These are phyloP conservation scores for Planiliza haematocheilus DNA, from an alignment of 2,113 vertebrate genomes.

Conservation along the genomic window DNA sequence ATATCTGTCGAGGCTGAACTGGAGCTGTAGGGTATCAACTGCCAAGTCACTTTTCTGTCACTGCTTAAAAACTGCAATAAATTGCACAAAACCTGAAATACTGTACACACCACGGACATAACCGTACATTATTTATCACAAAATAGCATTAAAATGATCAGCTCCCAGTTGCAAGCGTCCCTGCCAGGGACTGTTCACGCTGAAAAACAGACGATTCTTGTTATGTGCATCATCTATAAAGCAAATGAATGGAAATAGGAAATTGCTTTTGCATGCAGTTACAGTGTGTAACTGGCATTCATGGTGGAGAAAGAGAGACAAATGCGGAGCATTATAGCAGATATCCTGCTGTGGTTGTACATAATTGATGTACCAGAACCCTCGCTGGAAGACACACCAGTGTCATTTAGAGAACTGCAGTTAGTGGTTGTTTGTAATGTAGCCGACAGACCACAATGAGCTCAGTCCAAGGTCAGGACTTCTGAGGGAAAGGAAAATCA, in stretches of 20 bases:
- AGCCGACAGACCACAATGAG: conserved; percentile 47
- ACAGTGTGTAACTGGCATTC: conserved; percentile 51
- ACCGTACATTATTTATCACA: conserved; percentile 39
- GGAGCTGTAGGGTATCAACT: conserved; percentile 21
- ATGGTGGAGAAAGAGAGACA: conserved; percentile 31
- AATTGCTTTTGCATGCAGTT: conserved; percentile 27
- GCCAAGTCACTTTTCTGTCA: conserved; percentile 31
- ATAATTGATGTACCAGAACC: conserved; percentile 58
- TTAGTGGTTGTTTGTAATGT: conserved; percentile 48
- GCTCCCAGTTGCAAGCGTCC: conserved; percentile 9
- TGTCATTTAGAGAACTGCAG: conserved; percentile 56
- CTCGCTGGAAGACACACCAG: conserved; percentile 29
- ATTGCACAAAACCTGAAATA: conserved; percentile 21
- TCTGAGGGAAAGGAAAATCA: conserved; percentile 54
- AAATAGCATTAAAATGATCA: neutral
- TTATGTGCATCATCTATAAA: conserved; percentile 13
- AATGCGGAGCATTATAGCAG: conserved; percentile 19
- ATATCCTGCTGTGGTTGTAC: conserved; percentile 50
- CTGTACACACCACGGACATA: neutral
- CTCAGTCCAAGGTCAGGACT: conserved; percentile 61
- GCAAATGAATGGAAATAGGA: conserved; percentile 18
- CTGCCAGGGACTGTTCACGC: neutral
- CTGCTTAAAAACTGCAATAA: conserved; percentile 26
- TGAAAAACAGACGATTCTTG: neutral
- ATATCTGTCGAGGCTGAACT: conserved; percentile 58